Evolutionary conservation across 1,140 invertebrate genomes (phyloP).

Genomic region (Oedothorax gibbosus): DNA sequence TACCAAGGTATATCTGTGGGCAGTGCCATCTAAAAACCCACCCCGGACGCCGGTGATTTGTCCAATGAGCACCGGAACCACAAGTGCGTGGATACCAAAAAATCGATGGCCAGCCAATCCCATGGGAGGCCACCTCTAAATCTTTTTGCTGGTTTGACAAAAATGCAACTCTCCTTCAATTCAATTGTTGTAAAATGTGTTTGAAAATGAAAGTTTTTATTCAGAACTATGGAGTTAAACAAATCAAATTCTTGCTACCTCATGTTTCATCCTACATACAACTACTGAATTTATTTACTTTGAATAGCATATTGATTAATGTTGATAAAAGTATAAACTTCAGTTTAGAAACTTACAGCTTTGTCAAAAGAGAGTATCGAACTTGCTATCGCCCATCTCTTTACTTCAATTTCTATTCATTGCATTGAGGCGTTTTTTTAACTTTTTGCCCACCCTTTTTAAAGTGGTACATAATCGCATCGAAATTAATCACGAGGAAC

Average conservation of each 20-base stretch:
- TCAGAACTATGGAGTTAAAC: too few relatives aligned
- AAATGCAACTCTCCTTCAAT: neutral
- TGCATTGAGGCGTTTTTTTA: constrained; percentile 11
- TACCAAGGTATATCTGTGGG: constrained; percentile 25
- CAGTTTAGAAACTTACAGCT: too few relatives aligned
- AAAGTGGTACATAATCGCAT: constrained; percentile 25
- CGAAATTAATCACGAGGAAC: constrained; percentile 32
- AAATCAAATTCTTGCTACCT: too few relatives aligned
- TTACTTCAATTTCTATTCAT: constrained; percentile 57
- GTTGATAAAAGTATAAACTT: too few relatives aligned
- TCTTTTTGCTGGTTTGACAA: neutral
- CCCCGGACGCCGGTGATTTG: constrained; percentile 58
- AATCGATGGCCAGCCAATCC: constrained; percentile 58
- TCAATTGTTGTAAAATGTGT: neutral
- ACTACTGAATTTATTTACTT: too few relatives aligned
- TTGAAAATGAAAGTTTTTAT: too few relatives aligned
- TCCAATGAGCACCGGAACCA: constrained; percentile 60
- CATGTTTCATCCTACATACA: too few relatives aligned
- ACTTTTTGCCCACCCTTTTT: neutral
- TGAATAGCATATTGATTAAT: too few relatives aligned
- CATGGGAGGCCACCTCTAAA: constrained; percentile 41
- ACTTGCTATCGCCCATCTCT: constrained; percentile 42
- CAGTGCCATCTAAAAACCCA: constrained; percentile 54
- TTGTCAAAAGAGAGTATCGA: too few relatives aligned
- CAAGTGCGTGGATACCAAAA: constrained; percentile 51